Percentiles rank a stretch among this genome's conserved stretches.
phyloP scores from a whole-genome alignment of 2,113 vertebrate genomes.

The Oxyura jamaicensis region DNA sequence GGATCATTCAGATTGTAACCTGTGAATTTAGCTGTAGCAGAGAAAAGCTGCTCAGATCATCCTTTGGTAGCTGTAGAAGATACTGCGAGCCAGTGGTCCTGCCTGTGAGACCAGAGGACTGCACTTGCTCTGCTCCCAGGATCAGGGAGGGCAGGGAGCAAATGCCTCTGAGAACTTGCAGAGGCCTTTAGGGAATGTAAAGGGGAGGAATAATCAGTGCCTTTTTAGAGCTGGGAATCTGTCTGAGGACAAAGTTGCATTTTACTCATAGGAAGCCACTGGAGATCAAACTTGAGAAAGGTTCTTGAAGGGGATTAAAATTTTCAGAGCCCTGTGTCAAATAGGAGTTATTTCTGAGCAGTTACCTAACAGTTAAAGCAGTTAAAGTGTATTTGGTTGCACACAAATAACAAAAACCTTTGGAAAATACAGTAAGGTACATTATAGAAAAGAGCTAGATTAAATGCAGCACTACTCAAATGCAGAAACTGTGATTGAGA shows the following conservation, averaged over 20 bases:
- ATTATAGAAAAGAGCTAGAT: not conserved
- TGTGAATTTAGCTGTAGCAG: not conserved
- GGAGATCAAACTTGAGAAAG: not conserved
- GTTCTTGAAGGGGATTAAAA: not conserved
- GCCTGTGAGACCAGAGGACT: not conserved
- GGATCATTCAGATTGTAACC: not conserved
- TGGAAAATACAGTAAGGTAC: not conserved
- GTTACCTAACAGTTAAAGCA: not conserved
- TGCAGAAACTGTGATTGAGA: not conserved
- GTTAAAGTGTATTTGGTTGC: not conserved
- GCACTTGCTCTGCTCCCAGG: fast-evolving
- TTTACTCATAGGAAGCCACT: not conserved
- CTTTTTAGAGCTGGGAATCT: not conserved
- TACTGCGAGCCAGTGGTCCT: not conserved
- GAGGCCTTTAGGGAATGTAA: not conserved
- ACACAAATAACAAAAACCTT: not conserved
- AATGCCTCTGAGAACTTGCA: not conserved
- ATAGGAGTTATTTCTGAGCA: not conserved
- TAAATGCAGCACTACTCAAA: not conserved
- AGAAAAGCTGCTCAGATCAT: not conserved
- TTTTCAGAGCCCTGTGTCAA: not conserved
- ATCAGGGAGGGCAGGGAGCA: not conserved
- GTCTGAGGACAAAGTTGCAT: fast-evolving
- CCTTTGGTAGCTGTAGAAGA: not conserved
- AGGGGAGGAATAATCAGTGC: fast-evolving